Percentiles rank a stretch among this genome's conserved stretches.
Conservation (phyloP, 2,113 vertebrate species). For the Indicator indicator region DNA sequence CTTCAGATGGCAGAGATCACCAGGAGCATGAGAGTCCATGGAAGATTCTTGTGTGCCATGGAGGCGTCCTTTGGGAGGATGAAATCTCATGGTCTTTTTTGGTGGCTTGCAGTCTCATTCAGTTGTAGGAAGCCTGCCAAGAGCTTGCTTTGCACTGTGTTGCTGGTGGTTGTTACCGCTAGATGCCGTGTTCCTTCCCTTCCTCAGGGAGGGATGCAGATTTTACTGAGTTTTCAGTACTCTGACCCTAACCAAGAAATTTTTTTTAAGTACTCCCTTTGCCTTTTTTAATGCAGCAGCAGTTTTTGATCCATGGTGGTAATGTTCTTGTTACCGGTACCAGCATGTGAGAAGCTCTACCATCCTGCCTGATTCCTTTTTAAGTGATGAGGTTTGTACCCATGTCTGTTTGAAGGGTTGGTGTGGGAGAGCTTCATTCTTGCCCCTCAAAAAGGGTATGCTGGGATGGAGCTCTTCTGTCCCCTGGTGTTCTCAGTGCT, state of each 20-base stretch:
- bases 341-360: not conserved
- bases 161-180: not conserved
- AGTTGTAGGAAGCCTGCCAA: not conserved
- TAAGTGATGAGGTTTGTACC: not conserved
- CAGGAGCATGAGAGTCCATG: not conserved
- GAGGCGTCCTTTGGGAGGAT: not conserved
- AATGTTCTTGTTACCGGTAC: not conserved
- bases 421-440: not conserved
- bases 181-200: not conserved
- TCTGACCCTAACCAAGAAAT: not conserved
- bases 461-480: not conserved
- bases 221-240: not conserved
- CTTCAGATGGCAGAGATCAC: not conserved
- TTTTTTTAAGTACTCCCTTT: not conserved
- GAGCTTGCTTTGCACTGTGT: not conserved
- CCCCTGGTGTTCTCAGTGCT: rapidly evolving
- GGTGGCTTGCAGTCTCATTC: not conserved
- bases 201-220: not conserved
- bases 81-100: rapidly evolving
- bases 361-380: not conserved
- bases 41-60: not conserved
- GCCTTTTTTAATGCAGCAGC: not conserved
- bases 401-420: not conserved
- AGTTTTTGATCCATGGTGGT: not conserved
- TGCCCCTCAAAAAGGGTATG: not conserved